These are phyloP conservation scores for Channa maculata DNA, from an alignment of 2,113 vertebrate genomes.

Conservation along the genomic window DNA sequence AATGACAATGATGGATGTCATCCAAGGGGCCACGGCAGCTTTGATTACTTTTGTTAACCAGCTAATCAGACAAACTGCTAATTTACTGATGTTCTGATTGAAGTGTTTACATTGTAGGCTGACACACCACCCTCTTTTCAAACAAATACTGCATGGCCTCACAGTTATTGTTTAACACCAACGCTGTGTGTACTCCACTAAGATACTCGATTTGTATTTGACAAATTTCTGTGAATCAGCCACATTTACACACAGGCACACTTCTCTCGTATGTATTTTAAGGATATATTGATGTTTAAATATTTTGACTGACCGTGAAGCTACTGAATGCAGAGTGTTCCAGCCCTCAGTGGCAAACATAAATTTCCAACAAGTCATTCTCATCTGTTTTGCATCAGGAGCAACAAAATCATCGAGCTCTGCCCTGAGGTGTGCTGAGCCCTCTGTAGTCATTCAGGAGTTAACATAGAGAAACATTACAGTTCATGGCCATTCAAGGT, in stretches of 20 bases:
- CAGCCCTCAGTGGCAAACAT: conserved; percentile 1
- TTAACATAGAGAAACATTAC: conserved; percentile 53
- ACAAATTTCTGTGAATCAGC: conserved; percentile 2
- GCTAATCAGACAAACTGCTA: conserved; percentile 35
- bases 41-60: conserved; percentile 36
- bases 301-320: conserved; percentile 29
- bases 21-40: conserved; percentile 12
- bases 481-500: conserved; percentile 53
- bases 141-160: conserved; percentile 42
- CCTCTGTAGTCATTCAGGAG: conserved; percentile 37
- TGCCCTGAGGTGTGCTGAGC: conserved; percentile 33
- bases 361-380: conserved; percentile 22
- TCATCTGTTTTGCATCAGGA: conserved; percentile 69
- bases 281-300: conserved; percentile 23
- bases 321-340: conserved; percentile 11
- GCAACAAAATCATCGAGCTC: conserved; percentile 48
- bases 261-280: not conserved
- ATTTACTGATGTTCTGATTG: conserved; percentile 23
- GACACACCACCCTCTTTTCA: conserved; percentile 30
- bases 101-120: conserved; percentile 36
- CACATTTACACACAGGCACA: not conserved
- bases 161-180: conserved; percentile 20
- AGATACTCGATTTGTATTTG: conserved; percentile 7
- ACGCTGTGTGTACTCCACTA: conserved; percentile 2
- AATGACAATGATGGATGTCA: conserved; percentile 19